These are phyloP conservation scores for Choristoneura rosaceana DNA, from an alignment of 2,888 invertebrate genomes.

Conservation along the genomic window DNA sequence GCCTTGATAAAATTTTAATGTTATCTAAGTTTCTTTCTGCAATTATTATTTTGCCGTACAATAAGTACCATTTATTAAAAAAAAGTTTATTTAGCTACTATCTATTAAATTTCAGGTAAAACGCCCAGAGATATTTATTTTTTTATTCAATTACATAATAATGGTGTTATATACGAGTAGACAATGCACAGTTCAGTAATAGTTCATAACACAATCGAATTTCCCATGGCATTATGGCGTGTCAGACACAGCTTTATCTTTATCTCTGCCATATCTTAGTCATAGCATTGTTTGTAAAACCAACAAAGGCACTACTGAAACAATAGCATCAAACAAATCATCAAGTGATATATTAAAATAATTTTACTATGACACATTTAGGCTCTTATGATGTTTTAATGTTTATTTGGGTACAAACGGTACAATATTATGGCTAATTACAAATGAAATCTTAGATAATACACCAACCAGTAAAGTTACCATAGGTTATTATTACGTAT, in stretches of 20 bases:
- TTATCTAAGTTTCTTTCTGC: no score
- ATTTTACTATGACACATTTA: not conserved
- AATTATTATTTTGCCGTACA: no score
- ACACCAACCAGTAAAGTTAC: no score
- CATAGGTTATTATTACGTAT: no score
- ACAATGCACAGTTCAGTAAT: conserved; percentile 9
- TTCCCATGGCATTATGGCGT: conserved; percentile 29
- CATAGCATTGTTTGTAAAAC: conserved; percentile 34
- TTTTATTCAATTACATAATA: not conserved
- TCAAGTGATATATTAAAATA: conserved; percentile 15
- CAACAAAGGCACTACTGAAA: not conserved
- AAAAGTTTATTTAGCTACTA: no score
- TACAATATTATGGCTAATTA: no score
- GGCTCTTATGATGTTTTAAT: no score
- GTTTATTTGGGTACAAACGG: no score
- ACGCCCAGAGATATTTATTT: not conserved
- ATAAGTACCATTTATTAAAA: no score
- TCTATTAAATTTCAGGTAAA: no score
- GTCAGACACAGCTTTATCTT: conserved; percentile 26
- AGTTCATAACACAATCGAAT: conserved; percentile 16
- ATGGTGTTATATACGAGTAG: not conserved
- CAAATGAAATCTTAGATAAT: no score
- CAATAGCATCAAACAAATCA: conserved; percentile 4
- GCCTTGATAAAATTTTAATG: no score
- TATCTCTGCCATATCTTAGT: conserved; percentile 17